Conservation (phyloP, 2,888 invertebrate genomes). For the Lampropteryx suffumata region DNA sequence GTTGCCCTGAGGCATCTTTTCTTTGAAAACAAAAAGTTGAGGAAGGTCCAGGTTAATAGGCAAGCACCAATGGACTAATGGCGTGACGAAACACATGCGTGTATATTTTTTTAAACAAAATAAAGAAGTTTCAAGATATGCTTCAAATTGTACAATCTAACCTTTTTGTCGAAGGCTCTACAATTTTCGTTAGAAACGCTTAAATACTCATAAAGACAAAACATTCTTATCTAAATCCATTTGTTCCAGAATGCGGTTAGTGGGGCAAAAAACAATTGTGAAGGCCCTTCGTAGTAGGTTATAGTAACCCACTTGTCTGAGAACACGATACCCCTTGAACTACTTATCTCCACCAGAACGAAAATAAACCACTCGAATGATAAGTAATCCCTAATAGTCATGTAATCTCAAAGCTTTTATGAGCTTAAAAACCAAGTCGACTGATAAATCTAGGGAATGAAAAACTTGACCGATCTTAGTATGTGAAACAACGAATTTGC, state of each 20-base stretch:
- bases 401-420: slow-evolving; percentile 27
- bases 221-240: slow-evolving; percentile 43
- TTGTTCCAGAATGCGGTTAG: slow-evolving; percentile 63
- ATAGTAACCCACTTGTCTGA: slow-evolving; percentile 67
- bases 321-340: slow-evolving; percentile 71
- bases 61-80: slow-evolving; percentile 19
- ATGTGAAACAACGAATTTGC: slow-evolving; percentile 52
- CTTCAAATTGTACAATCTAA: slow-evolving; percentile 13
- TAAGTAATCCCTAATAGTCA: slow-evolving; percentile 38
- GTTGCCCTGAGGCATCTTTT: slow-evolving; percentile 12
- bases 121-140: slow-evolving; percentile 20
- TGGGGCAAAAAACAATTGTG: slow-evolving; percentile 66
- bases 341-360: slow-evolving; percentile 53
- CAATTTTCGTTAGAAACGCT: slow-evolving; percentile 29
- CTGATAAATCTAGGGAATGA: slow-evolving; percentile 29
- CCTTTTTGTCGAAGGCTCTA: slow-evolving; percentile 13
- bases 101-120: slow-evolving; percentile 25
- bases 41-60: slow-evolving; percentile 36
- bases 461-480: slow-evolving; percentile 45
- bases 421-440: slow-evolving; percentile 15
- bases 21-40: slow-evolving; percentile 27
- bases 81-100: slow-evolving; percentile 28
- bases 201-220: slow-evolving; percentile 35
- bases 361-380: slow-evolving; percentile 41
- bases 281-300: slow-evolving; percentile 58